Percentiles rank a stretch among this genome's conserved stretches.
Evolutionary conservation across 1,140 invertebrate species (phyloP).

Genomic region (Macrosteles quadrilineatus): DNA sequence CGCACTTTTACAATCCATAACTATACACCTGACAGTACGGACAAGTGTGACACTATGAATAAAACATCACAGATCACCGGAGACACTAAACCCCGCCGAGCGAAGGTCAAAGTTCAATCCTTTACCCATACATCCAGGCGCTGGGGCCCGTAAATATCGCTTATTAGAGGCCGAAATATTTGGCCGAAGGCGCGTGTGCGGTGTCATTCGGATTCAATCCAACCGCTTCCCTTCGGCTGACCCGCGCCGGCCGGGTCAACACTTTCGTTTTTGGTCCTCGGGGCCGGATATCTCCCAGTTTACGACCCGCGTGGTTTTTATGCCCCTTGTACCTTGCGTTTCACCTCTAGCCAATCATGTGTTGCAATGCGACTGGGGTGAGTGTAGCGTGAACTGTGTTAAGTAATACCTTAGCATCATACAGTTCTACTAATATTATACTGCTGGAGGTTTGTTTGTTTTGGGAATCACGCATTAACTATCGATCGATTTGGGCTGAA

Average conservation of each 20-base stretch:
- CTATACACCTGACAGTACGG: too few relatives aligned
- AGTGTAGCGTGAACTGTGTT: too few relatives aligned
- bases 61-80: background rate
- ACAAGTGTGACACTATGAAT: background rate
- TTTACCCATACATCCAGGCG: background rate
- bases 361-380: too few relatives aligned
- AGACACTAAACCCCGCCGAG: background rate
- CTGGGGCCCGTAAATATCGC: slow-evolving; percentile 2
- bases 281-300: background rate
- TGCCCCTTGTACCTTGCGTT: too few relatives aligned
- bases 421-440: too few relatives aligned
- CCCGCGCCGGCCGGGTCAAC: slow-evolving; percentile 10
- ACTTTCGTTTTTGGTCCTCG: slow-evolving; percentile 12
- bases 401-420: too few relatives aligned
- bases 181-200: background rate
- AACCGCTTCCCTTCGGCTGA: background rate
- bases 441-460: too few relatives aligned
- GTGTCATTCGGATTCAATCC: slow-evolving; percentile 16
- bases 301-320: background rate
- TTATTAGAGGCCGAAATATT: slow-evolving; percentile 15
- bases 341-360: too few relatives aligned
- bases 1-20: too few relatives aligned
- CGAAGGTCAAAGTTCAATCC: background rate
- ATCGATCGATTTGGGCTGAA: too few relatives aligned
- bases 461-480: too few relatives aligned